Base-by-base conservation (phyloP, 2,888 invertebrate genomes). In the Cartodere bifasciata region DNA sequence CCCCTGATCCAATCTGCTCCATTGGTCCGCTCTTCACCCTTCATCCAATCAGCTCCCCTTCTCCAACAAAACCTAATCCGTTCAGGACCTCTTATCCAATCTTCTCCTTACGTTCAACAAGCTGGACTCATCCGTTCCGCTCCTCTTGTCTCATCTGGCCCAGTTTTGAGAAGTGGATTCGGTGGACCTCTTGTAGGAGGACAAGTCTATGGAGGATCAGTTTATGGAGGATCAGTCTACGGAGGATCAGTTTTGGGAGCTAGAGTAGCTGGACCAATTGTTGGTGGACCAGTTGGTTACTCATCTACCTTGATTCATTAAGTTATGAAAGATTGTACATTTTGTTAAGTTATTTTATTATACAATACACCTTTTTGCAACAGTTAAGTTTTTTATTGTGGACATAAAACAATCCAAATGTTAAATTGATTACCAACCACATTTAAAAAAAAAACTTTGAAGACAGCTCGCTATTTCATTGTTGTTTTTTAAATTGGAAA, bases 131-230 rank as follows among this genome's bases (percentile, higher is more conserved):
- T 31, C 2, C 13, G 26, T 2, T 31, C 31, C 13, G 32, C 40
- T 32, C 44, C 40, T 16, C n/a, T 38, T 11, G 32, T 34, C 5
- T 37, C 29, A 23, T 29, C 37, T 11, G 35, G 30, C 11, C 37
- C 37, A 9, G 6, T 29, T 22, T 2, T 23, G 3, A 12, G 28
- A 2, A 16, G 6, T 9, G 20, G 20, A 17, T 17, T 7, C n/a
- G 20, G 20, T 9, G 9, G 20, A 7, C 20, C 20, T 17, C 20
- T 17, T 17, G 9, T 17, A 7, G 20, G 20, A 7, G 20, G n/a
- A n/a, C n/a, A 6, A 7, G 20, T 6, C n/a, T 17, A 17, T 17
- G 20, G 20, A 6, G 9, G 20, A 7, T 17, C 20, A 7, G 9
- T 17, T 9, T 6, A 7, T 6, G 20, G 20, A 17, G 20, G n/a